Conservation (phyloP, 2,797 vertebrate genomes). For the Melanogrammus aeglefinus region DNA sequence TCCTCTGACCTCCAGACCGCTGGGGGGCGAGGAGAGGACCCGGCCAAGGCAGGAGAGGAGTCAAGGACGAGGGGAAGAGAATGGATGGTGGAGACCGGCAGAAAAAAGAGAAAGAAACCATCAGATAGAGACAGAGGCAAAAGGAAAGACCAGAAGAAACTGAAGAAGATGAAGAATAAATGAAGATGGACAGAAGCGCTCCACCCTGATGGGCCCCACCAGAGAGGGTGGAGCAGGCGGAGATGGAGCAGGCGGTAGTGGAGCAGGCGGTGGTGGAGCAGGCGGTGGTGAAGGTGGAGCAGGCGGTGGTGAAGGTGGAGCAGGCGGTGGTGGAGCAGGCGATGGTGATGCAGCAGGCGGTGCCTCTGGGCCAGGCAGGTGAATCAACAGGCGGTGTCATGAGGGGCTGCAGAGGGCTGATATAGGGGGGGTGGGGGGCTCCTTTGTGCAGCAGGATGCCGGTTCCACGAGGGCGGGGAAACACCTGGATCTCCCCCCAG, state of each 20-base stretch:
- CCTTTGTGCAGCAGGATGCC: constrained; percentile 65
- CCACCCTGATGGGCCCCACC: too few species aligned
- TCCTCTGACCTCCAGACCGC: too few species aligned
- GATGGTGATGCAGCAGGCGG: background rate
- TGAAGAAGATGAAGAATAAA: background rate
- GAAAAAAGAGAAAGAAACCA: background rate
- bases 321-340: too few species aligned
- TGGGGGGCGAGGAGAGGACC: too few species aligned
- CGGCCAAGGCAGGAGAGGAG: too few species aligned
- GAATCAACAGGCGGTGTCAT: constrained; percentile 13
- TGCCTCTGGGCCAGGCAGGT: constrained; percentile 30
- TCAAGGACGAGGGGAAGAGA: too few species aligned
- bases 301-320: too few species aligned
- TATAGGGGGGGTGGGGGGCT: constrained; percentile 25
- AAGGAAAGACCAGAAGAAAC: too few species aligned
- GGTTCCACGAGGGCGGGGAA: constrained; percentile 63
- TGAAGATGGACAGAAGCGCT: background rate
- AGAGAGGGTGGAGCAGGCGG: constrained; percentile 7
- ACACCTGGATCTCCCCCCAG: constrained; percentile 73
- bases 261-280: too few species aligned
- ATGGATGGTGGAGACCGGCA: too few species aligned
- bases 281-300: too few species aligned
- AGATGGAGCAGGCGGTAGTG: too few species aligned
- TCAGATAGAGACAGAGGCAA: background rate
- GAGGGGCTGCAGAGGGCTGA: constrained; percentile 28